These are phyloP conservation scores for Pan paniscus DNA, from an alignment of 2,113 vertebrate species.

Conservation along the genomic window DNA sequence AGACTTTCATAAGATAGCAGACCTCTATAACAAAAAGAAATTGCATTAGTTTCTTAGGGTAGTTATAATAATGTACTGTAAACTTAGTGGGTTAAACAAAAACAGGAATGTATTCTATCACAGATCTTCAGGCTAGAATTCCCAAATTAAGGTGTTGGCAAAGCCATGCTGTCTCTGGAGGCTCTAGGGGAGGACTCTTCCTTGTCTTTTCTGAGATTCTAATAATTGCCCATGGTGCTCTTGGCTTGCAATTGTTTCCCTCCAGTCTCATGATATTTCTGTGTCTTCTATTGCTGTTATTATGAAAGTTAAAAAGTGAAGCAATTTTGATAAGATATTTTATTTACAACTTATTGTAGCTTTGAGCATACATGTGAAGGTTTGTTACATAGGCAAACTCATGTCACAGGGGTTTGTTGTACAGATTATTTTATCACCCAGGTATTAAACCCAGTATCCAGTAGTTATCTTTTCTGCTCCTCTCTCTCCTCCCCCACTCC, in stretches of 20 bases:
- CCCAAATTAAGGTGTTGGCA: background rate
- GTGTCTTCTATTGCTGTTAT: background rate
- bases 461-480: too few relatives aligned
- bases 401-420: too few relatives aligned
- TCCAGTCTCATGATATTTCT: background rate
- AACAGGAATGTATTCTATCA: background rate
- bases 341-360: too few relatives aligned
- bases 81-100: background rate
- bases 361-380: too few relatives aligned
- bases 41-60: background rate
- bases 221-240: background rate
- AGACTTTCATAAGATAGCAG: background rate
- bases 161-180: fast-evolving
- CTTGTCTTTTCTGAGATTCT: background rate
- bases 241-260: background rate
- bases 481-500: too few relatives aligned
- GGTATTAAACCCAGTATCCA: too few relatives aligned
- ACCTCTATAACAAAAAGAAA: background rate
- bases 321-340: background rate
- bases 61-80: background rate
- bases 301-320: background rate
- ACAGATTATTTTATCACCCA: too few relatives aligned
- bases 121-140: background rate
- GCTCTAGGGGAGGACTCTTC: too few relatives aligned
- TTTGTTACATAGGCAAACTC: too few relatives aligned